Conservation (phyloP, 2,113 vertebrate species). For the Ptychochromis oligacanthus region DNA sequence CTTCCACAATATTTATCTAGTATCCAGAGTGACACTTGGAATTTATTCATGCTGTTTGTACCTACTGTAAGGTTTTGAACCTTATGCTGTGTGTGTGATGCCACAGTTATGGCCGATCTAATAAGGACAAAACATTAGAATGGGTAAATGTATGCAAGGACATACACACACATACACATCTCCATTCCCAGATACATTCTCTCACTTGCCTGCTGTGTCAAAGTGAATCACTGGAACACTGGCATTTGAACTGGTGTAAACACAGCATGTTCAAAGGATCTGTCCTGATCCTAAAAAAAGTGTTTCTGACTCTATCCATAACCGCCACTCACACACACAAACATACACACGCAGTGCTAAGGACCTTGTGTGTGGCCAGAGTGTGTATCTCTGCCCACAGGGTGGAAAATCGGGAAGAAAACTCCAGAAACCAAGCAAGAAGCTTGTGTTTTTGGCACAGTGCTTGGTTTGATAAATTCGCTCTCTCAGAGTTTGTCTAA, state of each 20-base stretch:
- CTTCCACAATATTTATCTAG: background rate
- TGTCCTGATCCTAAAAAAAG: conserved; percentile 54
- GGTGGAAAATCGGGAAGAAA: conserved; percentile 1
- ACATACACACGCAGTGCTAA: conserved; percentile 10
- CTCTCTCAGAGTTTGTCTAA: background rate
- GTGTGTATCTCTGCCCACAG: background rate
- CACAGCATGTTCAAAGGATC: conserved; percentile 67
- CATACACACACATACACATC: background rate
- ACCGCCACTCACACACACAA: conserved; percentile 20
- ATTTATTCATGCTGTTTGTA: background rate
- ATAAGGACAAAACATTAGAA: background rate
- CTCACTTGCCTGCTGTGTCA: conserved; percentile 55
- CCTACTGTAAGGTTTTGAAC: no score
- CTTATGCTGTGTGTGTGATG: background rate
- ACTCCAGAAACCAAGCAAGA: background rate
- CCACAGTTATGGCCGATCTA: background rate
- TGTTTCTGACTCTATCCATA: conserved; percentile 31
- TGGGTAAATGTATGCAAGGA: conserved; percentile 10
- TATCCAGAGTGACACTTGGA: background rate
- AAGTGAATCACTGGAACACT: conserved; percentile 67
- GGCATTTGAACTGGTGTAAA: conserved; percentile 75
- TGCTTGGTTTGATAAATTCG: background rate
- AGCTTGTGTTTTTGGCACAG: no score
- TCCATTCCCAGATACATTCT: conserved; percentile 16
- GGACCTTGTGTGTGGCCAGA: conserved; percentile 22